A percentile compares a stretch with the other conserved stretches of the same genome.
Conservation (phyloP, 2,113 vertebrate species). For the Erythrocercus mccallii region DNA sequence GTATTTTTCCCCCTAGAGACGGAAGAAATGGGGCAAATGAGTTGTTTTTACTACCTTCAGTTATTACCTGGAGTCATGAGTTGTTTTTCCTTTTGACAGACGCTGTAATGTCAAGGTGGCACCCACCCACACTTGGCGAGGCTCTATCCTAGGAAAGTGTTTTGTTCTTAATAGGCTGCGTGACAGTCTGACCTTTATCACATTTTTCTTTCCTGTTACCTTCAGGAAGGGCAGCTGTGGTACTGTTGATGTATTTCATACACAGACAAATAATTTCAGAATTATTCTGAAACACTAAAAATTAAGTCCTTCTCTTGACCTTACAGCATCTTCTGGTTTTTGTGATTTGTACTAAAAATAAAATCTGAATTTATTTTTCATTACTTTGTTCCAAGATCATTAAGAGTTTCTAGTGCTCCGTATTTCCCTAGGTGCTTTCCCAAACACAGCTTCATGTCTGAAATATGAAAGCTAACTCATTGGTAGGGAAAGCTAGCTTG, state of each 20-base stretch:
- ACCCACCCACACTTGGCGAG: not conserved
- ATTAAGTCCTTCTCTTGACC: not conserved
- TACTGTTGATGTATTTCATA: not conserved
- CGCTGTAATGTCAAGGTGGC: conserved; percentile 14
- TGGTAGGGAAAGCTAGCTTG: not conserved
- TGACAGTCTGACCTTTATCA: conserved; percentile 16
- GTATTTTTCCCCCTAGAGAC: not conserved
- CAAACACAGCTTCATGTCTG: not conserved
- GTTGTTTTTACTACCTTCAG: conserved; percentile 10
- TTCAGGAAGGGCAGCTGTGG: not conserved
- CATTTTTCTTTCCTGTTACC: conserved; percentile 14
- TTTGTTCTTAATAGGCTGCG: not conserved
- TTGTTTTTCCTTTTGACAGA: conserved; percentile 45
- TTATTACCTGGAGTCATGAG: conserved; percentile 8
- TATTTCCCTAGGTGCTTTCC: not conserved
- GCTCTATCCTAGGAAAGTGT: not conserved
- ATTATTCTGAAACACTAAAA: not conserved
- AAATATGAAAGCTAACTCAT: not conserved
- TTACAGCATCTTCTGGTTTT: not conserved
- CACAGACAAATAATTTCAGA: not conserved
- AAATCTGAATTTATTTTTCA: not conserved
- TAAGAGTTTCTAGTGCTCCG: not conserved
- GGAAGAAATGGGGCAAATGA: conserved; percentile 6
- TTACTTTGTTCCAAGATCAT: not conserved
- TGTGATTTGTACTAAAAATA: not conserved